These are phyloP conservation scores for Athene cunicularia DNA, from an alignment of 2,113 vertebrate genomes.

Conservation along the genomic window DNA sequence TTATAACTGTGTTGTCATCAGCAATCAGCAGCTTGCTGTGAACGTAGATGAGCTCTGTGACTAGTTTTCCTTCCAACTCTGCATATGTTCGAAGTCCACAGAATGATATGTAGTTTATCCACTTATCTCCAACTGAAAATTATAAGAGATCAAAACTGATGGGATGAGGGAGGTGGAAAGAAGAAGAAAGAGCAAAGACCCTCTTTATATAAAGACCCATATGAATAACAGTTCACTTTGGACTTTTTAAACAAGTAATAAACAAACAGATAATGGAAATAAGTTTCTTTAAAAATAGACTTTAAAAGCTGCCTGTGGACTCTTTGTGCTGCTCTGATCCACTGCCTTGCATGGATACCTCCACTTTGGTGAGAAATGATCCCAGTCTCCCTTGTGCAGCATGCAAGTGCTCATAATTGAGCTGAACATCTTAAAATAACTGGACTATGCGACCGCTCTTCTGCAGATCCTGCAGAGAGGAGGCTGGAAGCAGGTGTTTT, in stretches of 20 bases:
- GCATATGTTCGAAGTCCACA: constrained; percentile 91
- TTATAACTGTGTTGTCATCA: constrained; percentile 95
- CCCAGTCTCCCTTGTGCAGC: not conserved
- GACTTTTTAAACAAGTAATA: not conserved
- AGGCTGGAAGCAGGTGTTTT: not conserved
- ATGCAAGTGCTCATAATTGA: not conserved
- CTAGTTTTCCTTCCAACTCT: constrained; percentile 87
- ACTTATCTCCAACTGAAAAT: constrained; percentile 89
- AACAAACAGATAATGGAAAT: not conserved
- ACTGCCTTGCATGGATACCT: not conserved
- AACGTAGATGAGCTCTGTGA: constrained; percentile 95
- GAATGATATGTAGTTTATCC: constrained; percentile 97
- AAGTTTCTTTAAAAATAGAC: not conserved
- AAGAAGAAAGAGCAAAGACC: not conserved
- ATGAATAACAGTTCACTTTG: not conserved
- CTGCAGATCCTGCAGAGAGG: not conserved
- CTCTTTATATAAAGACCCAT: not conserved
- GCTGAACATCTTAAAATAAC: not conserved
- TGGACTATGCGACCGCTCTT: not conserved
- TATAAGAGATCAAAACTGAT: not conserved
- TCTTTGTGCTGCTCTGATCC: not conserved
- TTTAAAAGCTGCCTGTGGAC: not conserved
- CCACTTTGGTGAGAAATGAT: not conserved
- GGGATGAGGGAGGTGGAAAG: not conserved
- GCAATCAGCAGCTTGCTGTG: constrained; percentile 97